Conservation (phyloP, 2,888 invertebrate species). For the Hydropsyche betteni region DNA sequence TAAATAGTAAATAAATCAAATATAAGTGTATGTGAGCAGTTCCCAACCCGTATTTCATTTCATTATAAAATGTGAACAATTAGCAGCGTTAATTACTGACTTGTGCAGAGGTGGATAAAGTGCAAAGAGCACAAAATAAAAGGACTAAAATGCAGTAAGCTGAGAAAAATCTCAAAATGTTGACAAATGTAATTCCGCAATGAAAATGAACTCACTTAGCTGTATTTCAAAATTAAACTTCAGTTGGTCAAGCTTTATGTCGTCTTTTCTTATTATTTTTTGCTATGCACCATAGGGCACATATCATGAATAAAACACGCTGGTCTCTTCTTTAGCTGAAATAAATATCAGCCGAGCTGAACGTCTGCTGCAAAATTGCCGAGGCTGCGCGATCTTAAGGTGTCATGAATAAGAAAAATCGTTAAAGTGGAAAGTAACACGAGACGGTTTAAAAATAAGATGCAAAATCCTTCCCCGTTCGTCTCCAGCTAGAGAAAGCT, state of each 20-base stretch:
- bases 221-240: not conserved
- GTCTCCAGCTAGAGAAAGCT: too few species aligned
- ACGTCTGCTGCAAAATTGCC: constrained; percentile 13
- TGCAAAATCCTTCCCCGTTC: not conserved
- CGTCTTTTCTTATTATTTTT: not conserved
- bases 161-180: constrained; percentile 40
- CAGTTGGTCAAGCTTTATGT: not conserved
- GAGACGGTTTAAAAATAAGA: constrained; percentile 23
- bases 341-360: constrained; percentile 37
- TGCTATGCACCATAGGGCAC: constrained; percentile 34
- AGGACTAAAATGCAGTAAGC: constrained; percentile 18
- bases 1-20: too few species aligned
- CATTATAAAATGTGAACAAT: constrained; percentile 18
- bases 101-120: not conserved
- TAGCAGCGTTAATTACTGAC: constrained; percentile 39
- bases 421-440: constrained; percentile 25
- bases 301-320: constrained; percentile 45
- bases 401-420: constrained; percentile 25
- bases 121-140: not conserved
- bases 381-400: constrained; percentile 21
- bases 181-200: constrained; percentile 44
- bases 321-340: constrained; percentile 22
- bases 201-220: constrained; percentile 10
- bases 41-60: not conserved
- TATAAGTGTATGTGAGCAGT: too few species aligned